Evolutionary conservation across 2,113 vertebrate species (phyloP).

Genomic region (Urocitellus parryii): DNA sequence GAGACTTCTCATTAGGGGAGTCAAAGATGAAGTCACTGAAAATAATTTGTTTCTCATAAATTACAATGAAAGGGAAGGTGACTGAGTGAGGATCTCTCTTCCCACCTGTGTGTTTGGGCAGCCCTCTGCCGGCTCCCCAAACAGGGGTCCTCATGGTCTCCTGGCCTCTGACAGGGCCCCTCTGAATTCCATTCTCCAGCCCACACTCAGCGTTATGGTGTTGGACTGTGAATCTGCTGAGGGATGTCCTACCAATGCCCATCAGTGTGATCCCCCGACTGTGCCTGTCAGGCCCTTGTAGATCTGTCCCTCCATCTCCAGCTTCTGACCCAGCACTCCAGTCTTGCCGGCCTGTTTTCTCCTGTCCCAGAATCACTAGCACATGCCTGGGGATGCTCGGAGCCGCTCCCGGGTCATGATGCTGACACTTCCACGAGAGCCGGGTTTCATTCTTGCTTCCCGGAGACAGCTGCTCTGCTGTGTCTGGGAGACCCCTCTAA

Average conservation of each 20-base stretch:
- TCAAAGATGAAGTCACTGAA: neutral
- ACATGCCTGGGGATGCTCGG: too few relatives aligned
- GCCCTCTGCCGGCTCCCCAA: accelerated
- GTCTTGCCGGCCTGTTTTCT: neutral
- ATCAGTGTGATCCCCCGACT: neutral
- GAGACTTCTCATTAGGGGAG: neutral
- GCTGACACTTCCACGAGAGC: neutral
- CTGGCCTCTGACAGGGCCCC: accelerated
- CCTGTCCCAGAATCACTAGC: neutral
- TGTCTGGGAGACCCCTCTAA: accelerated
- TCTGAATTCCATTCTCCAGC: neutral
- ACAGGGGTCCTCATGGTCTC: neutral
- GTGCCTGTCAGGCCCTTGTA: neutral
- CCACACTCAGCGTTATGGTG: neutral
- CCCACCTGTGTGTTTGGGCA: accelerated
- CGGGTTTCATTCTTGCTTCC: neutral
- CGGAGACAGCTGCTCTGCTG: neutral
- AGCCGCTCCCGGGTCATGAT: neutral
- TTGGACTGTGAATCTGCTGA: neutral
- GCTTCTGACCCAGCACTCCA: neutral
- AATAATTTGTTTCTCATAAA: neutral
- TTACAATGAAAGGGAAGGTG: neutral
- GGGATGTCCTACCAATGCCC: neutral
- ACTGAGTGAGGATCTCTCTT: neutral
- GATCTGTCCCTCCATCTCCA: neutral